phyloP scores from a whole-genome alignment of 2,113 vertebrate genomes.

The Sapayoa aenigma region DNA sequence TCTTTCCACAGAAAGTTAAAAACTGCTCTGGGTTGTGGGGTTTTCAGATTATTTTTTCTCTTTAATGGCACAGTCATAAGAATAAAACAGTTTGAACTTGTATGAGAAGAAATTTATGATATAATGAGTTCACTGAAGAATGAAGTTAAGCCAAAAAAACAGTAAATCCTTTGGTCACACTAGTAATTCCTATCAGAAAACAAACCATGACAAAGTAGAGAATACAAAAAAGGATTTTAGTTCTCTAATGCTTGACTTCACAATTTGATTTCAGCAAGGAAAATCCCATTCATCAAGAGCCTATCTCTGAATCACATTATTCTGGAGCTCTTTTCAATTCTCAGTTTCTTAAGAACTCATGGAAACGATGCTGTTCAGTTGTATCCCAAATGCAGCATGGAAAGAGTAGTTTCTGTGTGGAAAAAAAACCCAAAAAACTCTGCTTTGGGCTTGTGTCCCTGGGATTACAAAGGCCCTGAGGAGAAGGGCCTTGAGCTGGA shows the following conservation, averaged over 20 bases:
- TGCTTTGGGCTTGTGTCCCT: background rate
- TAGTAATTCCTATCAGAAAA: conserved; percentile 23
- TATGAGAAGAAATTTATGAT: background rate
- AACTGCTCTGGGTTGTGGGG: background rate
- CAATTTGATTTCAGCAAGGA: background rate
- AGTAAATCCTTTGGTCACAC: conserved; percentile 39
- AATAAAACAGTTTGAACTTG: background rate
- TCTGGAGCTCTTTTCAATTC: background rate
- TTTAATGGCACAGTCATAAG: background rate
- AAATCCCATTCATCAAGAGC: conserved; percentile 7
- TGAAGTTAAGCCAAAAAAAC: conserved; percentile 14
- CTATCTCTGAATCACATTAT: background rate
- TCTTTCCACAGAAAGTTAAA: background rate
- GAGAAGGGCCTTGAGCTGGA: background rate
- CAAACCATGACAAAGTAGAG: background rate
- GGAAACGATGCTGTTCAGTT: background rate
- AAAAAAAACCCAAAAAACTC: background rate
- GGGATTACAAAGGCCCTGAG: background rate
- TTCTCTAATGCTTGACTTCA: conserved; percentile 20
- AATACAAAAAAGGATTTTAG: background rate
- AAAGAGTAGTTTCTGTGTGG: background rate
- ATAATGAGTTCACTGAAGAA: conserved; percentile 12
- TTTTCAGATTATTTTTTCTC: background rate
- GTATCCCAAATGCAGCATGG: background rate
- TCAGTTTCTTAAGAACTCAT: background rate